A percentile compares a stretch with the other conserved stretches of the same genome.
phyloP scores from a whole-genome alignment of 2,113 vertebrate species.

The Saimiri boliviensis region DNA sequence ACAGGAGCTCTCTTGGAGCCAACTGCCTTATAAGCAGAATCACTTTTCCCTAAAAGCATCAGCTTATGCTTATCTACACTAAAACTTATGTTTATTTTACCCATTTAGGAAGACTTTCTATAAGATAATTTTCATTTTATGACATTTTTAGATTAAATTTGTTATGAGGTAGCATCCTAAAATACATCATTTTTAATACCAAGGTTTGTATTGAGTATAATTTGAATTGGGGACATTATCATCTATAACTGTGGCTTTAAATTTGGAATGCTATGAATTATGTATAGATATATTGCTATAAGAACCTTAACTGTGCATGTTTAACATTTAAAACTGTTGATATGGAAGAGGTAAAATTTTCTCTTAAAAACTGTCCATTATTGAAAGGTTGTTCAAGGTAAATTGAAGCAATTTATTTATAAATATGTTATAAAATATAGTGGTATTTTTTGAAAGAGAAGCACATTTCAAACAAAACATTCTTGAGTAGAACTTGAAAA shows the following conservation, averaged over 20 bases:
- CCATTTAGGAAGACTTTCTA: background rate
- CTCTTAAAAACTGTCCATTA: slow-evolving; percentile 22
- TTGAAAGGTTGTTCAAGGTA: slow-evolving; percentile 37
- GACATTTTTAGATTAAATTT: background rate
- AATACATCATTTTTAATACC: background rate
- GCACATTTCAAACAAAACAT: slow-evolving; percentile 42
- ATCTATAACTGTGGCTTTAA: background rate
- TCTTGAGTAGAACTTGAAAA: slow-evolving; percentile 28
- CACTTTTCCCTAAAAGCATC: background rate
- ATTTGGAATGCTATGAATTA: background rate
- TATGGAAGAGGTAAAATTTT: slow-evolving; percentile 34
- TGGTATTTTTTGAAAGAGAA: slow-evolving; percentile 16
- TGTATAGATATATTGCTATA: background rate
- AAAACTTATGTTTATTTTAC: background rate
- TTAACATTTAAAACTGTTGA: slow-evolving; percentile 54
- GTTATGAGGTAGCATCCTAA: background rate
- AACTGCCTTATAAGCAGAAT: background rate
- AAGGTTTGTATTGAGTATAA: background rate
- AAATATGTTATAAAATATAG: slow-evolving; percentile 40
- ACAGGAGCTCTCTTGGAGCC: background rate
- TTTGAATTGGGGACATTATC: background rate
- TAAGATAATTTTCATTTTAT: background rate
- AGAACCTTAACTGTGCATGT: background rate
- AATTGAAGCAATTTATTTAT: slow-evolving; percentile 59
- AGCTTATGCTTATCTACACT: background rate